Evolutionary conservation across 2,113 vertebrate genomes (phyloP).

Genomic region (Vulpes lagopus): DNA sequence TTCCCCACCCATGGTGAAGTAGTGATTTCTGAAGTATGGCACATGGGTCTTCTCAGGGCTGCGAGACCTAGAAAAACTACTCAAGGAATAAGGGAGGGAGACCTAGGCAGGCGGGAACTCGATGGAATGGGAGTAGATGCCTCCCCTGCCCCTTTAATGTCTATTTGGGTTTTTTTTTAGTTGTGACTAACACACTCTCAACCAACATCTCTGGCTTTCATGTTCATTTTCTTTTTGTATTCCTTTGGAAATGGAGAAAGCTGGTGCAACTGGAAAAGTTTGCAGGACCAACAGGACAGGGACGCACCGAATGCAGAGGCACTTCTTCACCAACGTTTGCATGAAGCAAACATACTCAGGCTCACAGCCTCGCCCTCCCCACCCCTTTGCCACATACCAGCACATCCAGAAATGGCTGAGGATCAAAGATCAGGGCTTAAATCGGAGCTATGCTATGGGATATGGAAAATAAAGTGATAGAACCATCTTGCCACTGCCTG

Average conservation of each 20-base stretch:
- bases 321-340: slow-evolving; percentile 46
- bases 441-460: slow-evolving; percentile 83
- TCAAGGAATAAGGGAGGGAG: background rate
- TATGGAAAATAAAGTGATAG: slow-evolving; percentile 85
- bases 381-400: slow-evolving; percentile 48
- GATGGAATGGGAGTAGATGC: background rate
- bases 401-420: slow-evolving; percentile 82
- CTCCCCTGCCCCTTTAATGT: background rate
- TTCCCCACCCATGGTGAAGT: background rate
- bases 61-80: background rate
- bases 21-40: background rate
- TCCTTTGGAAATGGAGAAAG: slow-evolving; percentile 52
- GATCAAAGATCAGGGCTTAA: slow-evolving; percentile 89
- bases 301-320: slow-evolving; percentile 36
- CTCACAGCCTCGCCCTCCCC: background rate
- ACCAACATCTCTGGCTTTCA: slow-evolving; percentile 37
- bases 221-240: background rate
- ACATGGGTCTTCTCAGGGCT: background rate
- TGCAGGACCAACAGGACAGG: background rate
- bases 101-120: background rate
- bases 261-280: slow-evolving; percentile 68
- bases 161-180: background rate
- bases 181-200: background rate
- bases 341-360: background rate
- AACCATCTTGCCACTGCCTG: slow-evolving; percentile 88